Base-by-base conservation (phyloP, 2,113 vertebrate species). In the Benitochromis conjunctus region DNA sequence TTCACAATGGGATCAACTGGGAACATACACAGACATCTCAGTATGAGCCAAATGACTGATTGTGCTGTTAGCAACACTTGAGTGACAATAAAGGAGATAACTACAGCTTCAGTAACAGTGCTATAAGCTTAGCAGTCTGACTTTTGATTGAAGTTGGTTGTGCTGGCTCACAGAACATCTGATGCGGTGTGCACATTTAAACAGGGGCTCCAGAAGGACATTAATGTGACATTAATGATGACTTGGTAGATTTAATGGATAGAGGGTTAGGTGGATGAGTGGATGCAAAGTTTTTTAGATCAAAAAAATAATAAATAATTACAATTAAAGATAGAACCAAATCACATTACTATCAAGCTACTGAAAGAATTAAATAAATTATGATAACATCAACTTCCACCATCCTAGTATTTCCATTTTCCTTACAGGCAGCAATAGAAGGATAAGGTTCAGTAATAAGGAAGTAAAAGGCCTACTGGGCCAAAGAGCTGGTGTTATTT, bases 11-110 rank as follows among this genome's bases (percentile, higher is more conserved):
- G 58, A 93, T 54, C 24, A 36, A 66, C 29, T 66, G 18, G 24
- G 77, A 76, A 80, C 16, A 81, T 21, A 80, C 43, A 46, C 84
- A 87, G 83, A 82, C 80, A 89, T 79, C 79, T 88, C 46, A 80
- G 16, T 80, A 48, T 81, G 4, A 87, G 43, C 14, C 53, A 55
- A 80, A 21, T 31, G 3, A 60, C 12, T 81, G 66, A 41, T 54
- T 64, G 53, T 62, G 36, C 29, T 77, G 80, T 36, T 26, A 58
- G 76, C 41, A 81, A 10, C 38, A 19, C 38, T 19, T 2, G 13
- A 64, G 53, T 41, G 36, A 29, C 36, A 69, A 26, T 21, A 76
- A n/a, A 76, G 11, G 31, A 79, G n/a, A 81, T 36, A 85, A 43
- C 3, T 18, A 56, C 6, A 38, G 60, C 41, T 80, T 81, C 18